Evolutionary conservation across 2,113 vertebrate genomes (phyloP).

Genomic region (Corythaeola cristata): DNA sequence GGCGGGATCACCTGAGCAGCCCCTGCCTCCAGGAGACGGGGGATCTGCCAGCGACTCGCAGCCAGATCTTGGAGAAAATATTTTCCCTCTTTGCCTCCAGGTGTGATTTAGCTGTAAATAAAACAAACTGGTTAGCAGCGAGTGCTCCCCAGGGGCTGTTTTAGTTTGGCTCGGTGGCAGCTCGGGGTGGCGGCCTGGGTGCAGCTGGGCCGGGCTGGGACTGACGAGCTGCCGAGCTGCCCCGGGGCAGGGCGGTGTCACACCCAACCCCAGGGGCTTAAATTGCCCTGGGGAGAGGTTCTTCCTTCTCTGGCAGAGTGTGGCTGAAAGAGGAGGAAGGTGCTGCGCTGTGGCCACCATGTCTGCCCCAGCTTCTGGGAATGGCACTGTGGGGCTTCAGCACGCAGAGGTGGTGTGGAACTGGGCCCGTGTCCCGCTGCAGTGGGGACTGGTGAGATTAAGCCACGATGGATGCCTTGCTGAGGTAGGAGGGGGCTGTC

Average conservation of each 20-base stretch:
- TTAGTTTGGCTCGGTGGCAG: neutral
- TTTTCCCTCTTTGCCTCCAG: neutral
- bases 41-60: neutral
- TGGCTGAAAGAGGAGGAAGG: neutral
- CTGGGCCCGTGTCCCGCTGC: accelerated
- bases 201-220: neutral
- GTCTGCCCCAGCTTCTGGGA: neutral
- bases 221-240: neutral
- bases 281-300: neutral
- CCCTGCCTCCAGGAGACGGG: accelerated
- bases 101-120: neutral
- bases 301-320: accelerated
- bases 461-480: accelerated
- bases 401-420: accelerated
- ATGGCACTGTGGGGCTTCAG: accelerated
- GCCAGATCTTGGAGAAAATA: neutral
- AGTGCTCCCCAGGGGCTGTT: neutral
- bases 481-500: neutral
- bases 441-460: neutral
- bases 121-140: neutral
- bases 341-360: accelerated
- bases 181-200: neutral
- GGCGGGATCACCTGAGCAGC: neutral
- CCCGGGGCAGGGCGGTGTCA: neutral
- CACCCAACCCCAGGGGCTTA: neutral